Percentiles rank a stretch among this genome's conserved stretches.
phyloP scores from a whole-genome alignment of 2,888 invertebrate species.

The Nemotelus pantherinus region DNA sequence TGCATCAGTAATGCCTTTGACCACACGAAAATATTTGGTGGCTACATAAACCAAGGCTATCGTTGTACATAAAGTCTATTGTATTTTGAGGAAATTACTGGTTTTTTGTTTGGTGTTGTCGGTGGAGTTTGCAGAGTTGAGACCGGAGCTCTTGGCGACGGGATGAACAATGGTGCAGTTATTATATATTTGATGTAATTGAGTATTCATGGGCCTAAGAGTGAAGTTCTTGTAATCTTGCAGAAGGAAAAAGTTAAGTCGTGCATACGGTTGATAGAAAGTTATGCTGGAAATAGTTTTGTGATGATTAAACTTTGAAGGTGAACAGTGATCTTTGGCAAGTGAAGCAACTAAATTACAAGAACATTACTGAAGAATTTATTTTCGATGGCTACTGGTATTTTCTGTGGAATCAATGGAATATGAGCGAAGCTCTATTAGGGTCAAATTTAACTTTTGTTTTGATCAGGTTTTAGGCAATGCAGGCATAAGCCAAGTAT shows the following conservation, averaged over 20 bases:
- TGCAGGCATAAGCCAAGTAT: too few relatives aligned
- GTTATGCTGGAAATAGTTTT: neutral
- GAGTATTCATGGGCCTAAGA: conserved; percentile 24
- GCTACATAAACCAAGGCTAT: neutral
- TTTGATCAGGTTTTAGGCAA: too few relatives aligned
- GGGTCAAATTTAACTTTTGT: too few relatives aligned
- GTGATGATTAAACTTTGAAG: conserved; percentile 1
- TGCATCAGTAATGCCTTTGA: conserved; percentile 19
- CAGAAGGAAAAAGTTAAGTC: neutral
- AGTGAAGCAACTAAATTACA: conserved; percentile 2
- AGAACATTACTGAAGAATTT: neutral
- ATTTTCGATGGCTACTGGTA: too few relatives aligned
- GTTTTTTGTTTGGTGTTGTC: neutral
- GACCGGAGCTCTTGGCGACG: conserved; percentile 4
- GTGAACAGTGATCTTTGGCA: neutral
- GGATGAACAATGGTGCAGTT: conserved; percentile 22
- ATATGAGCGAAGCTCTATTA: too few relatives aligned
- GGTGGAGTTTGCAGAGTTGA: neutral
- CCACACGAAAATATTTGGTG: conserved; percentile 16
- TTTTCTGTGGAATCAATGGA: too few relatives aligned
- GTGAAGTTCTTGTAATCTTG: conserved; percentile 22
- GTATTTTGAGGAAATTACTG: conserved; percentile 5
- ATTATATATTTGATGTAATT: conserved; percentile 17
- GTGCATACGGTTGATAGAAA: neutral
- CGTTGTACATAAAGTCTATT: neutral